Percentiles rank a stretch among this genome's conserved stretches.
These are phyloP conservation scores for Philaethria dido DNA, from an alignment of 2,888 invertebrate genomes.

Conservation along the genomic window DNA sequence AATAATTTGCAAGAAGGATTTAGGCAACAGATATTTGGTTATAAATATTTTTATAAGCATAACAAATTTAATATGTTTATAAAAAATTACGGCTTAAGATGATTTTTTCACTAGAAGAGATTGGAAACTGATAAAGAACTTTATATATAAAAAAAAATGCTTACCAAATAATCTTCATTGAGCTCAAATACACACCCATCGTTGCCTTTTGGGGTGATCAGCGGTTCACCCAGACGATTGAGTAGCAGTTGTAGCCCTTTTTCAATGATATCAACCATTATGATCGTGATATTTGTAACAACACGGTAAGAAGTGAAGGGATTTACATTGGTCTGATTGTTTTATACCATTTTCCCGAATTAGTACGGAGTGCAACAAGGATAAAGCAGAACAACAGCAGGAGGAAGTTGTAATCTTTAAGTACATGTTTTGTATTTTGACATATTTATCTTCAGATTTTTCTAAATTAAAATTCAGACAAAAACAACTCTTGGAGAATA, in stretches of 20 bases:
- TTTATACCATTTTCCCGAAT: slow-evolving; percentile 48
- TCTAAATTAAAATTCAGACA: neutral
- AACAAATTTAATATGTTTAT: neutral
- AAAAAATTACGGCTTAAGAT: no score
- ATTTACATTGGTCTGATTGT: slow-evolving; percentile 47
- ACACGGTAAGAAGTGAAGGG: slow-evolving; percentile 62
- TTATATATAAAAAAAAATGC: slow-evolving; percentile 48
- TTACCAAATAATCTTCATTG: slow-evolving; percentile 85
- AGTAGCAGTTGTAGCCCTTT: slow-evolving; percentile 74
- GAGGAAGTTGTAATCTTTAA: slow-evolving; percentile 28
- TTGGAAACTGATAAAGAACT: no score
- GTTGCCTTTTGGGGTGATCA: slow-evolving; percentile 86
- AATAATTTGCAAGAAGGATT: no score
- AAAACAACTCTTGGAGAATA: neutral
- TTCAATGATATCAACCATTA: slow-evolving; percentile 1
- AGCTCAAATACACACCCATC: slow-evolving; percentile 84
- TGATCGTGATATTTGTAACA: neutral
- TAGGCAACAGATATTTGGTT: no score
- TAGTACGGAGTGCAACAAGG: slow-evolving; percentile 51
- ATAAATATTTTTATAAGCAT: no score
- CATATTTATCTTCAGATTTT: neutral
- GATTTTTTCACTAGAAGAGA: neutral
- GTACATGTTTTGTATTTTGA: neutral
- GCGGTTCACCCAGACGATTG: slow-evolving; percentile 85
- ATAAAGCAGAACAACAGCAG: slow-evolving; percentile 39